Base-by-base conservation (phyloP, 2,888 invertebrate species). In the Hypomecis atomaria region DNA sequence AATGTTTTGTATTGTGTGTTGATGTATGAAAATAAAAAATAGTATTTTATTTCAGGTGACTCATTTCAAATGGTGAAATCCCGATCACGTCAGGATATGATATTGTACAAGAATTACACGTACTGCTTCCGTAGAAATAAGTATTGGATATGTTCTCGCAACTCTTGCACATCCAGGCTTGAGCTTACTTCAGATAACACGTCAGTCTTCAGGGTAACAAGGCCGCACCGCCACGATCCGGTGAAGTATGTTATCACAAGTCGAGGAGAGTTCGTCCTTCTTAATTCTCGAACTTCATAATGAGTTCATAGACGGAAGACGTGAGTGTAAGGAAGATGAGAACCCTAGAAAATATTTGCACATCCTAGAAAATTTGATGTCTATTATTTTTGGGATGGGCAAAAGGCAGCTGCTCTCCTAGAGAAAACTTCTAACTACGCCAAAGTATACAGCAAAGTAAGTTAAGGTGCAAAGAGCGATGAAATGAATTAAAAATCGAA, bases 61-160 rank as follows among this genome's bases (percentile, higher is more conserved):
- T 11, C 37, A 37, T 50, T 8, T 11, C 37, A 13, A 37, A 50
- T 37, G 4, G 37, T 50, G 10, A 36, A 50, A 37, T 50, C 49
- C 37, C n/a, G 8, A 7, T 11, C 7, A 8, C 37, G 49, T 9
- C 11, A 36, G 4, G 49, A 50, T 13, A 37, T 50, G 37, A 13
- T 50, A 50, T 10, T 50, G 8, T 13, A 50, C 36, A 50, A 37
- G 11, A 8, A 50, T 37, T 50, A 37, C 33, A 50, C 49, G 0
- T 50, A 50, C 11, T 11, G 10, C 7, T 37, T 37, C 0, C 37
- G 37, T 8, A 8, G 6, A 7, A 37, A 11, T 11, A 50, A 11
- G n/a, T 50, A 36, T 37, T 50, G 37, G 49, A 6, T 11, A 8
- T 50, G 49, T 10, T 50, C 49, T 7, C 7, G 37, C 11, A 50